These are phyloP conservation scores for Drosophila pallidifrons DNA, from an alignment of 1,140 invertebrate genomes.

Conservation along the genomic window DNA sequence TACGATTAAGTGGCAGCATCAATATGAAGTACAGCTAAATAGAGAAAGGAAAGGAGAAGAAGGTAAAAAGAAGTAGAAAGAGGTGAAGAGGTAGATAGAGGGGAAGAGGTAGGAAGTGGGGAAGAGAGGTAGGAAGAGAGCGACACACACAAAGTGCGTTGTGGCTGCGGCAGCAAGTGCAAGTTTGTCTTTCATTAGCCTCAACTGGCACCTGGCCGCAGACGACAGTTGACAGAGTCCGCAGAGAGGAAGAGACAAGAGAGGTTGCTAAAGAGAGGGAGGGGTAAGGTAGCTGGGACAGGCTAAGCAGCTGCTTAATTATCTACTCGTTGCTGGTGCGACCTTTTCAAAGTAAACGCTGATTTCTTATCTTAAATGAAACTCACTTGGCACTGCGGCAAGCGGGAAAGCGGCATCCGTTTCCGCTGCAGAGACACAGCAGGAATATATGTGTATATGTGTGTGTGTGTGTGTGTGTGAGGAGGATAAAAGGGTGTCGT, in stretches of 20 bases:
- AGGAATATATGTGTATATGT: background rate
- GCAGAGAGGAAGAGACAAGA: background rate
- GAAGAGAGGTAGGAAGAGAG: background rate
- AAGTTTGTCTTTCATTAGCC: constrained; percentile 77
- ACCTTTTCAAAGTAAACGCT: constrained; percentile 58
- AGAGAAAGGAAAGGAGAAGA: background rate
- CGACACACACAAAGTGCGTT: constrained; percentile 16
- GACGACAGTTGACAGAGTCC: constrained; percentile 30
- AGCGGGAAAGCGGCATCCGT: constrained; percentile 37
- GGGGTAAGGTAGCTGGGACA: background rate
- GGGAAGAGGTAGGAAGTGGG: background rate
- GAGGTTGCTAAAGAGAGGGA: background rate
- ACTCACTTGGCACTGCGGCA: constrained; percentile 56
- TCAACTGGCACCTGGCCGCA: constrained; percentile 16
- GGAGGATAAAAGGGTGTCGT: constrained; percentile 28
- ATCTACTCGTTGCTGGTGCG: constrained; percentile 50
- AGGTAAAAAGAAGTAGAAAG: no score
- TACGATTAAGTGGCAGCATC: constrained; percentile 43
- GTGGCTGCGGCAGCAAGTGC: constrained; percentile 15
- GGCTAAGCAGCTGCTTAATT: constrained; percentile 77
- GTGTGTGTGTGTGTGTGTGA: constrained; percentile 6
- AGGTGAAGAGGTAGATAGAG: background rate
- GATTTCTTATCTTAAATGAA: constrained; percentile 81
- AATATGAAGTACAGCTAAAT: constrained; percentile 22
- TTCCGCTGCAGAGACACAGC: constrained; percentile 48